Evolutionary conservation across 1,140 invertebrate species (phyloP).

Genomic region (Psix sp.): DNA sequence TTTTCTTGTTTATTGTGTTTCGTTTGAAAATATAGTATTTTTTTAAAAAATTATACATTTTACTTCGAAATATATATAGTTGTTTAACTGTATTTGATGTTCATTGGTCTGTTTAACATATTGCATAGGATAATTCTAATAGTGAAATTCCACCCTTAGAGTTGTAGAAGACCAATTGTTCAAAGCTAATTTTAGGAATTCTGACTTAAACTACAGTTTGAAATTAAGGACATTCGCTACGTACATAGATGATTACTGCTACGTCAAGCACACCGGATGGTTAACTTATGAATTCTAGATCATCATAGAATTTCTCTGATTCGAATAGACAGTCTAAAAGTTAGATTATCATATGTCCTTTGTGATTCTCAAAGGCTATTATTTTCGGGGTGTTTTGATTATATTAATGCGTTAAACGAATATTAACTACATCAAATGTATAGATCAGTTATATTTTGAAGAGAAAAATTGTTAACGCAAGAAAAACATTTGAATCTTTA

Average conservation of each 20-base stretch:
- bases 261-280: slow-evolving; percentile 26
- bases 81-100: no score
- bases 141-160: neutral
- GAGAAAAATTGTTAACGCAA: no score
- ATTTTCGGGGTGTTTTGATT: slow-evolving; percentile 36
- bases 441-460: no score
- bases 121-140: slow-evolving; percentile 2
- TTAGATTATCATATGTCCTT: slow-evolving; percentile 25
- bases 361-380: slow-evolving; percentile 18
- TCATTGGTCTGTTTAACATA: no score
- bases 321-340: slow-evolving; percentile 35
- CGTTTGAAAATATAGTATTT: no score
- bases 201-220: slow-evolving; percentile 8
- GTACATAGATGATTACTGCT: slow-evolving; percentile 17
- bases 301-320: slow-evolving; percentile 42
- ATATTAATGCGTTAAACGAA: no score
- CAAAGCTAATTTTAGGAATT: neutral
- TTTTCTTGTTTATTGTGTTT: no score
- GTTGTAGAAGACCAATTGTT: slow-evolving; percentile 8
- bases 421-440: no score
- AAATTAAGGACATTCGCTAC: slow-evolving; percentile 13
- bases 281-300: slow-evolving; percentile 34
- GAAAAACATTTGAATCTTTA: no score
- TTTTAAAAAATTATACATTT: no score
- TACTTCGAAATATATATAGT: no score